Conservation (phyloP, 2,113 vertebrate species). For the Sapajus apella region DNA sequence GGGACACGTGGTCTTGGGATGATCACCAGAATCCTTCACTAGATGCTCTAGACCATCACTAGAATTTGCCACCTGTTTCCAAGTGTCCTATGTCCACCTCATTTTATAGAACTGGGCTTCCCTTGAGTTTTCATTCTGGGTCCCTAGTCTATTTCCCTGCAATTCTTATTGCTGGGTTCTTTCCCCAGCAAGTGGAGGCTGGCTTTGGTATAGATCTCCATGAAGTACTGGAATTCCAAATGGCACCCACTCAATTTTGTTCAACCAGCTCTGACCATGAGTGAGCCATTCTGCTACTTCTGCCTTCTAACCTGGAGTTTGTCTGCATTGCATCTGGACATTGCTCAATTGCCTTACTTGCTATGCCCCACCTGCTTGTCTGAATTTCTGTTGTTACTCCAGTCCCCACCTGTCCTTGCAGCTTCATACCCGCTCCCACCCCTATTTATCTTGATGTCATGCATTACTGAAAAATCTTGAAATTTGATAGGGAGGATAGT, state of each 20-base stretch:
- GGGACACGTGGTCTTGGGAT: neutral
- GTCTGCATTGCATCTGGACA: neutral
- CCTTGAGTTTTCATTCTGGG: neutral
- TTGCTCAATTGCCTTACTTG: neutral
- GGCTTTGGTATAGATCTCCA: neutral
- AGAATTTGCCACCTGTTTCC: neutral
- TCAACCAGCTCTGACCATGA: neutral
- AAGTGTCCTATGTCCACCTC: neutral
- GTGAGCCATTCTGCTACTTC: neutral
- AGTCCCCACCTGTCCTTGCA: neutral
- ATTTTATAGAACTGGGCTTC: neutral
- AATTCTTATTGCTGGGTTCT: neutral
- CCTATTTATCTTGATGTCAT: neutral
- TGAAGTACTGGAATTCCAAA: neutral
- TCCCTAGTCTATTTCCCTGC: neutral
- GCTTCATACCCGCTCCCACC: neutral
- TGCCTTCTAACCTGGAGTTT: neutral
- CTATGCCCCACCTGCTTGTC: neutral
- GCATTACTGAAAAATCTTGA: neutral
- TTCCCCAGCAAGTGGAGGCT: neutral
- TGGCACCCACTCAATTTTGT: neutral
- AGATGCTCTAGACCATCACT: neutral
- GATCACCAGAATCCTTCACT: neutral
- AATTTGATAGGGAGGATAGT: neutral
- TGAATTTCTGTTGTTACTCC: constrained; percentile 18